Percentiles rank a stretch among this genome's conserved stretches.
Conservation (phyloP, 2,888 invertebrate species). For the Plebejus anna region DNA sequence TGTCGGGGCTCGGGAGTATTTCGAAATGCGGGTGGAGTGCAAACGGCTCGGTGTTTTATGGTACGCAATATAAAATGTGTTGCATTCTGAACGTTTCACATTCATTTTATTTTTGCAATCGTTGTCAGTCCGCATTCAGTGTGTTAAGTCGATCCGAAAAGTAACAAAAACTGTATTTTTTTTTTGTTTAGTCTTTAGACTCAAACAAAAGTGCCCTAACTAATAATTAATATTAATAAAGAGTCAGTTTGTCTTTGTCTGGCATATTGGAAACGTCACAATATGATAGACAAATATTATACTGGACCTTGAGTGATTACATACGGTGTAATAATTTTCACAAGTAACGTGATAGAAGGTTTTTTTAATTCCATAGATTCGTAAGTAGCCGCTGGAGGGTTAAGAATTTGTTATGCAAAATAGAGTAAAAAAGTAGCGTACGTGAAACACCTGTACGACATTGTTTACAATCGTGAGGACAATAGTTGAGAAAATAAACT, state of each 20-base stretch:
- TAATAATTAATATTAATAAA: too few species aligned
- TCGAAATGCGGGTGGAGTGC: conserved; percentile 14
- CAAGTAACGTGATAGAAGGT: too few species aligned
- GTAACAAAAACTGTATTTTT: not conserved
- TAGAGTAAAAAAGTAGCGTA: not conserved
- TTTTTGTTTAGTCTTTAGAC: not conserved
- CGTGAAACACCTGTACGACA: conserved; percentile 12
- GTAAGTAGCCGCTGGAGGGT: not conserved
- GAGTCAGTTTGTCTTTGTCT: too few species aligned
- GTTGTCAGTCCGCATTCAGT: not conserved
- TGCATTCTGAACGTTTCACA: conserved; percentile 17
- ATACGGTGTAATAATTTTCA: too few species aligned
- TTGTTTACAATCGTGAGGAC: not conserved
- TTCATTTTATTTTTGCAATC: conserved; percentile 12
- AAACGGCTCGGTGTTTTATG: conserved; percentile 6
- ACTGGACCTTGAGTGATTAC: too few species aligned
- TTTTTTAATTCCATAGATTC: not conserved
- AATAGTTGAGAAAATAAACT: conserved; percentile 8
- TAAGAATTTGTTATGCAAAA: conserved; percentile 11
- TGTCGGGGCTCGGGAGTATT: conserved; percentile 5
- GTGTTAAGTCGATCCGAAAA: not conserved
- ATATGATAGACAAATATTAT: too few species aligned
- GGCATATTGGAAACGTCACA: too few species aligned
- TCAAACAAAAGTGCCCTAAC: too few species aligned
- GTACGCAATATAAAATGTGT: conserved; percentile 26